Evolutionary conservation across 2,797 vertebrate genomes (phyloP).

Genomic region (Liparis tanakae): DNA sequence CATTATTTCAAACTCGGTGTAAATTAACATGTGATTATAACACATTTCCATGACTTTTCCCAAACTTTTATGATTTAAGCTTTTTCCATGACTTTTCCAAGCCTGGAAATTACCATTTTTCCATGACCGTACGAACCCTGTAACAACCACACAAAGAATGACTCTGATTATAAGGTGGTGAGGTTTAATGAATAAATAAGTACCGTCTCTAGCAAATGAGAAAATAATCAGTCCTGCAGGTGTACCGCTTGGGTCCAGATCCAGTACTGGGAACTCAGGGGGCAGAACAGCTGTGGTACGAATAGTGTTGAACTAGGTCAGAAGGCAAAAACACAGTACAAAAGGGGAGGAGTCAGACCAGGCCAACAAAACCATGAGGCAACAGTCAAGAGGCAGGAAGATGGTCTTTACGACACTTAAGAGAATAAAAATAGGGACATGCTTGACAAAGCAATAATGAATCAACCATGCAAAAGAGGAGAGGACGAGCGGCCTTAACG

Average conservation of each 20-base stretch:
- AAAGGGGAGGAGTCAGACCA: slow-evolving; percentile 5
- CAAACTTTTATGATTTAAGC: no score
- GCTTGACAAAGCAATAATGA: neutral
- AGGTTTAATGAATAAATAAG: slow-evolving; percentile 1
- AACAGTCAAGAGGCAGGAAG: neutral
- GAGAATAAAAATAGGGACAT: neutral
- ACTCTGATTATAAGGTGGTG: slow-evolving; percentile 18
- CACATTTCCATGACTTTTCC: no score
- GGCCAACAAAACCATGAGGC: slow-evolving; percentile 10
- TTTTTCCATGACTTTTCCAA: no score
- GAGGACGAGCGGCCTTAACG: neutral
- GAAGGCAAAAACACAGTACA: slow-evolving; percentile 33
- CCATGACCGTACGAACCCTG: no score
- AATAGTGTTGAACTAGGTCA: slow-evolving; percentile 37
- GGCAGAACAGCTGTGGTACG: slow-evolving; percentile 36
- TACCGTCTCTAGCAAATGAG: slow-evolving; percentile 1
- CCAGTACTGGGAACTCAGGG: slow-evolving; percentile 4
- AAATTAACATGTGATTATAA: no score
- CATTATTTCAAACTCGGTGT: no score
- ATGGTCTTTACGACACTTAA: neutral
- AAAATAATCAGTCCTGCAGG: slow-evolving; percentile 32
- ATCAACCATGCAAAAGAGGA: neutral
- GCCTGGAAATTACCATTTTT: no score
- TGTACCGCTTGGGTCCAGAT: slow-evolving; percentile 15
- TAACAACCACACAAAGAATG: slow-evolving; percentile 10